These are phyloP conservation scores for Xiphophorus maculatus DNA, from an alignment of 2,113 vertebrate species.

Conservation along the genomic window DNA sequence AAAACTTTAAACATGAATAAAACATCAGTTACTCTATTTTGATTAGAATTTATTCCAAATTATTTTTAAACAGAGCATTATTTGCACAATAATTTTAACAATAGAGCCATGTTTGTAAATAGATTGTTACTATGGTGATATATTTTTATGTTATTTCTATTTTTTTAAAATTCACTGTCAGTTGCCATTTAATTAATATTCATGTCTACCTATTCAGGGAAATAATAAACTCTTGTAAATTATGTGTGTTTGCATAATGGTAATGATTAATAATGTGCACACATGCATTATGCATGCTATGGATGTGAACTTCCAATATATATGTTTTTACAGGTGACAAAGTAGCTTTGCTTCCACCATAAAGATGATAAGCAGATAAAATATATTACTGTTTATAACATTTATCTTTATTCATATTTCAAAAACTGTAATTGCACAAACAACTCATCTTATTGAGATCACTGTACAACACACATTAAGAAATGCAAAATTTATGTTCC, in stretches of 20 bases:
- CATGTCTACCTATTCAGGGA: conserved; percentile 21
- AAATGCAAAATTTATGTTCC: conserved; percentile 50
- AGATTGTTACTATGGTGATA: neutral
- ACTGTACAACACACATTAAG: conserved; percentile 41
- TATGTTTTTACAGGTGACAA: conserved; percentile 40
- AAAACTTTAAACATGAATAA: too few species aligned
- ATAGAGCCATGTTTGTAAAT: neutral
- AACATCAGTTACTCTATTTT: too few species aligned
- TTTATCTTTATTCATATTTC: conserved; percentile 6
- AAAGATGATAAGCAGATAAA: conserved; percentile 12
- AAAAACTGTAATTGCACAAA: conserved; percentile 11
- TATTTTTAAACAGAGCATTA: too few species aligned
- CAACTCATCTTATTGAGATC: conserved; percentile 17
- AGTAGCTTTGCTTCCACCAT: conserved; percentile 52
- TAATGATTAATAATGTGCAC: conserved; percentile 48
- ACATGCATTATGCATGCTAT: conserved; percentile 53
- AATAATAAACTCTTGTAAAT: conserved; percentile 37
- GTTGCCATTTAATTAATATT: conserved; percentile 1
- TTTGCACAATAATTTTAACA: neutral
- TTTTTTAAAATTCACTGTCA: neutral
- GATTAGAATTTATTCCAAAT: too few species aligned
- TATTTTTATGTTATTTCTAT: neutral
- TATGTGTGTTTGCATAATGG: conserved; percentile 47
- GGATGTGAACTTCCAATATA: conserved; percentile 36
- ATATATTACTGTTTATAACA: neutral